Percentiles rank a stretch among this genome's conserved stretches.
phyloP scores from a whole-genome alignment of 2,797 vertebrate genomes.

The Mormyrus proboscirostris region DNA sequence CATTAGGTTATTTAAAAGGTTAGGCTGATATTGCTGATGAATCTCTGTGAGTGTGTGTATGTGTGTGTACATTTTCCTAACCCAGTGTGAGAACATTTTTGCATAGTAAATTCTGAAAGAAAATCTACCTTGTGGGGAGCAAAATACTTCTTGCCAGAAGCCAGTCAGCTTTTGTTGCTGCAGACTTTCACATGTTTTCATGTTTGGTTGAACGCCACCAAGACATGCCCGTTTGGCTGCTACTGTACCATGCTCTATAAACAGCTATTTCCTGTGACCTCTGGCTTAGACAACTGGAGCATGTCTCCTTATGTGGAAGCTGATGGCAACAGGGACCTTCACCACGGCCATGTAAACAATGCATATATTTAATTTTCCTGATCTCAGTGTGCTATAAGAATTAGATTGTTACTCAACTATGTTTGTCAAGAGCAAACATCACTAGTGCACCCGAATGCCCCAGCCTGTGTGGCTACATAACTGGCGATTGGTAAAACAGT shows the following conservation, averaged over 20 bases:
- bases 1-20: conserved; percentile 1
- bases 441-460: background rate
- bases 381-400: background rate
- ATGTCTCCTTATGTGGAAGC: background rate
- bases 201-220: background rate
- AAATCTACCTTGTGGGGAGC: background rate
- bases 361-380: background rate
- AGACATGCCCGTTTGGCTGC: background rate
- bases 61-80: background rate
- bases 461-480: background rate
- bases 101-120: background rate
- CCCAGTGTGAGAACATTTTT: background rate
- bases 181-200: background rate
- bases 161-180: background rate
- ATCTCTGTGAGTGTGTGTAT: background rate
- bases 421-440: background rate
- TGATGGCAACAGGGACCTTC: background rate
- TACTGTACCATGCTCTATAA: background rate
- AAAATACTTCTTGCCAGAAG: background rate
- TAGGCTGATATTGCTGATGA: background rate
- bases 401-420: background rate
- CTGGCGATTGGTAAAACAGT: background rate
- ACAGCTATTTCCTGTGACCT: background rate
- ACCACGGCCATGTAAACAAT: background rate
- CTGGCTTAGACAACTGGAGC: background rate